phyloP scores from a whole-genome alignment of 2,113 vertebrate species.

The Spea multiplicata region DNA sequence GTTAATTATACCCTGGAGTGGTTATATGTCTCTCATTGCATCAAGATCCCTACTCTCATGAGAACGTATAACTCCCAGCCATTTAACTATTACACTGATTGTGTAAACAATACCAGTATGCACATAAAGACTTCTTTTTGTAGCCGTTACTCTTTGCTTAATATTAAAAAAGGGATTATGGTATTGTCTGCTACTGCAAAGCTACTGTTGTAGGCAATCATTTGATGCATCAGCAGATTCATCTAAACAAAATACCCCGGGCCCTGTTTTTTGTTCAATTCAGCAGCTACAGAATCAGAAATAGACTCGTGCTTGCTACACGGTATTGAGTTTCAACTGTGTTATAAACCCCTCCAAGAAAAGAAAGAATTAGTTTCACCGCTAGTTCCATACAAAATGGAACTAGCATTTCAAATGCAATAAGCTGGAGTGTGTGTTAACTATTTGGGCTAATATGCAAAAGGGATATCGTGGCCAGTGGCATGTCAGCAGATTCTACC shows the following conservation, averaged over 20 bases:
- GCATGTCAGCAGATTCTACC: constrained; percentile 19
- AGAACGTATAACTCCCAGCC: not conserved
- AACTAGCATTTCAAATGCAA: constrained; percentile 25
- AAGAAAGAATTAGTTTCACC: constrained; percentile 39
- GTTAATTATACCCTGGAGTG: constrained; percentile 28
- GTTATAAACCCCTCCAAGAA: constrained; percentile 39
- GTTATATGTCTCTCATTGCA: constrained; percentile 3
- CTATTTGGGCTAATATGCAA: constrained; percentile 19
- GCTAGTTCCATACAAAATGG: constrained; percentile 18
- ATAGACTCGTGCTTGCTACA: constrained; percentile 14
- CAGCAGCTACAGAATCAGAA: constrained; percentile 35
- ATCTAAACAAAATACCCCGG: constrained; percentile 28
- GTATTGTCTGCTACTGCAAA: constrained; percentile 37
- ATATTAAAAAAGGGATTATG: constrained; percentile 34
- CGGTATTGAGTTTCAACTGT: constrained; percentile 28
- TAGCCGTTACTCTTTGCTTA: constrained; percentile 16
- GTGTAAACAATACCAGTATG: constrained; percentile 5
- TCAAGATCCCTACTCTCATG: constrained; percentile 8
- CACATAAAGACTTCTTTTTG: constrained; percentile 12
- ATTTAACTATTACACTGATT: constrained; percentile 5
- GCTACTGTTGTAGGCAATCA: constrained; percentile 28
- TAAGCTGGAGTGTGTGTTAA: constrained; percentile 24
- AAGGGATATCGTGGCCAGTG: constrained; percentile 13
- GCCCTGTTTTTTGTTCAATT: constrained; percentile 39
- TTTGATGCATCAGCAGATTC: constrained; percentile 44